Evolutionary conservation across 2,113 vertebrate genomes (phyloP).

Genomic region (Rhinopomastus cyanomelas): DNA sequence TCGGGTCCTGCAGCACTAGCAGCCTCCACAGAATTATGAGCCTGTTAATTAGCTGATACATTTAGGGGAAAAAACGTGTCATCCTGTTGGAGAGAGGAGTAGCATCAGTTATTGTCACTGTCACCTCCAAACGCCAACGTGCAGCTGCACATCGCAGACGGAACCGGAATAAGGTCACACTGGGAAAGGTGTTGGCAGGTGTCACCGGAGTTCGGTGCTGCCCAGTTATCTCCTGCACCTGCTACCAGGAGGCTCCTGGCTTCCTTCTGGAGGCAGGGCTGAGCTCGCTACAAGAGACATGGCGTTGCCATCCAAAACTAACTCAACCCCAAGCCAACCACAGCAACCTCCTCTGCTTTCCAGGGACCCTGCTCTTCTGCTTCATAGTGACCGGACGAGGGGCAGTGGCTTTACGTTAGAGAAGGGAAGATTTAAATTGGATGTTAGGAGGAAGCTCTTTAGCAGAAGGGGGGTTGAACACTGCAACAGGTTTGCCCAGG

Average conservation of each 20-base stretch:
- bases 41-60: background rate
- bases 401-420: too few relatives aligned
- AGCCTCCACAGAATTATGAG: background rate
- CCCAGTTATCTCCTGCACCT: background rate
- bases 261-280: background rate
- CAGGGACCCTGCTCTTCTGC: background rate
- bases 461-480: too few relatives aligned
- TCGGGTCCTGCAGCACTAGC: background rate
- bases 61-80: background rate
- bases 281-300: background rate
- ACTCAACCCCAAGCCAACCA: background rate
- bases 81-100: background rate
- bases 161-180: background rate
- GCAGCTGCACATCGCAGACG: background rate
- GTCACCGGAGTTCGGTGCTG: background rate
- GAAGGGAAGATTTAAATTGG: too few relatives aligned
- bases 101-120: background rate
- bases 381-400: background rate
- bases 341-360: background rate
- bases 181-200: background rate
- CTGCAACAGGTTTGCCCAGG: too few relatives aligned
- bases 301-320: background rate
- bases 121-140: background rate
- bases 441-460: too few relatives aligned
- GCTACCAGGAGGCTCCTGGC: background rate